Evolutionary conservation across 2,113 vertebrate genomes (phyloP).

Genomic region (Scomber colias): DNA sequence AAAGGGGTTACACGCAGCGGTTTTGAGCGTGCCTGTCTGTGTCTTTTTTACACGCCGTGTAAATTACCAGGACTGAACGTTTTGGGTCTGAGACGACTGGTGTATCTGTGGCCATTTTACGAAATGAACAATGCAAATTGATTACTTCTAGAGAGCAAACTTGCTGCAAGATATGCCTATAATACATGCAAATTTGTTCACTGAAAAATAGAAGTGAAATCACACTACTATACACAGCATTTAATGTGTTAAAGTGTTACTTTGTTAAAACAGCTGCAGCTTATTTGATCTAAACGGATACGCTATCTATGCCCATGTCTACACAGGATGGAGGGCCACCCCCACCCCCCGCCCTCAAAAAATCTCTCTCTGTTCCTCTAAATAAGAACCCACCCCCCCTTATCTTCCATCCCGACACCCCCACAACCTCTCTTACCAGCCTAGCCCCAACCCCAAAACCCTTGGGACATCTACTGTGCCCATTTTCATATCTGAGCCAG

Average conservation of each 20-base stretch:
- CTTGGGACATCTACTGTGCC: conserved; percentile 75
- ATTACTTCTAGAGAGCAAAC: not conserved
- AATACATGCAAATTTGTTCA: too few relatives aligned
- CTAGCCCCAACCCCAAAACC: conserved; percentile 63
- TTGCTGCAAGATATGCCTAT: not conserved
- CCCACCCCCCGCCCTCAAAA: conserved; percentile 31
- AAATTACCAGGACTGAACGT: not conserved
- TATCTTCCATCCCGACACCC: conserved; percentile 38
- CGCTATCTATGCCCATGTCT: conserved; percentile 6
- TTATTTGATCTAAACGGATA: not conserved
- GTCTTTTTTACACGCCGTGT: not conserved
- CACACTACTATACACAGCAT: not conserved
- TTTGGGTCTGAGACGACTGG: not conserved
- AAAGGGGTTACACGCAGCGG: not conserved
- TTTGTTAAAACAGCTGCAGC: not conserved
- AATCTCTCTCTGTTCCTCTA: conserved; percentile 9
- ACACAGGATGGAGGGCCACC: conserved; percentile 24
- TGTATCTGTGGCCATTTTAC: not conserved
- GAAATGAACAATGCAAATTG: too few relatives aligned
- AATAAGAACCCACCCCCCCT: conserved; percentile 17
- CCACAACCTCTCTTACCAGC: conserved; percentile 52
- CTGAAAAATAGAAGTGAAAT: not conserved
- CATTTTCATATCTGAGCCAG: conserved; percentile 76
- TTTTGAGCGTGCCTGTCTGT: conserved; percentile 18
- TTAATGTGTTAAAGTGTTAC: not conserved